These are phyloP conservation scores for Brachionichthys hirsutus DNA, from an alignment of 2,113 vertebrate genomes.

Conservation along the genomic window DNA sequence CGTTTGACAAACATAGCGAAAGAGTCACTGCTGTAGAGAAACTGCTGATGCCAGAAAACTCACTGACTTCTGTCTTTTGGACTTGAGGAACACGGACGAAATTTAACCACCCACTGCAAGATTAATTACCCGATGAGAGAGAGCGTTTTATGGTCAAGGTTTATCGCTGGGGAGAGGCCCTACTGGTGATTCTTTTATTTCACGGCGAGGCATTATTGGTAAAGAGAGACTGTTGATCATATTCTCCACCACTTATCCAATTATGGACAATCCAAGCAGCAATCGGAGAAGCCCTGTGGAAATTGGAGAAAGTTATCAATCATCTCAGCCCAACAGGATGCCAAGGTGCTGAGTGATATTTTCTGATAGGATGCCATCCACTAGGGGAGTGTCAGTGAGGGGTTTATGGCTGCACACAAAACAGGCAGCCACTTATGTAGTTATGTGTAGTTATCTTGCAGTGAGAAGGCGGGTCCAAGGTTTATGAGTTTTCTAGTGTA, in stretches of 20 bases:
- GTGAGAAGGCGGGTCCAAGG: constrained; percentile 7
- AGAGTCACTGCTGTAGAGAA: constrained; percentile 30
- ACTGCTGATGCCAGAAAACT: constrained; percentile 53
- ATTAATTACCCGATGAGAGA: constrained; percentile 69
- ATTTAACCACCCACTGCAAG: constrained; percentile 57
- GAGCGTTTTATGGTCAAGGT: constrained; percentile 55
- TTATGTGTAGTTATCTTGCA: constrained; percentile 32
- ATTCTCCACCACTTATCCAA: constrained; percentile 65
- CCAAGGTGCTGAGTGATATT: constrained; percentile 15
- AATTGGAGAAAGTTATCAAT: constrained; percentile 59
- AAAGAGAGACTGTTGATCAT: constrained; percentile 66
- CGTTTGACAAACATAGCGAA: constrained; percentile 34
- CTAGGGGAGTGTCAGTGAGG: constrained; percentile 17
- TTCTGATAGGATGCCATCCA: constrained; percentile 37
- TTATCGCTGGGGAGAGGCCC: constrained; percentile 50
- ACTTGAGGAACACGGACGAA: constrained; percentile 55
- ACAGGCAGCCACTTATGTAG: constrained; percentile 33
- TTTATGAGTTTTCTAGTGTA: constrained; percentile 26
- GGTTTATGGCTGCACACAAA: constrained; percentile 38
- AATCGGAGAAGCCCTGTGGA: constrained; percentile 57
- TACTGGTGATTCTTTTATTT: constrained; percentile 61
- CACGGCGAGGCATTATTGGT: constrained; percentile 53
- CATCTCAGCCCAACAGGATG: constrained; percentile 45
- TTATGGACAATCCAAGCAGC: constrained; percentile 51
- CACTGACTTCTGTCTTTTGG: constrained; percentile 47